Base-by-base conservation (phyloP, 2,113 vertebrate genomes). In the Loxodonta africana region DNA sequence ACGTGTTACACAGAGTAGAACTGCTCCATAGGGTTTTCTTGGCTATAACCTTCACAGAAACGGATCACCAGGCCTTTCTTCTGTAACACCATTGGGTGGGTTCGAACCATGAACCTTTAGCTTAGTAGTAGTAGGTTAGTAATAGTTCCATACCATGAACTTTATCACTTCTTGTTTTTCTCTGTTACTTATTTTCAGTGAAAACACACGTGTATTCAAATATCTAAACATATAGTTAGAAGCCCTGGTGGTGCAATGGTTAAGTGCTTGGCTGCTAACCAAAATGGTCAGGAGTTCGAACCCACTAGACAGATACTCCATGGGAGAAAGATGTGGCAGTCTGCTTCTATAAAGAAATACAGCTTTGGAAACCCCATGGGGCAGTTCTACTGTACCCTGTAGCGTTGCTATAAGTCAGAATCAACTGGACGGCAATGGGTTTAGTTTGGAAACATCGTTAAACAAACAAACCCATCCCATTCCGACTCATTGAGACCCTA, bases 81-180 rank as follows among this genome's bases (percentile, higher is more conserved):
- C 73, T 74, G 37, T 37, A 44, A 37, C 37, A 37, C 73, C 21
- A 8, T 7, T 74, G 37, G 21, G 21, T 74, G 21, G 33, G 28
- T 41, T 74, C 20, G 10, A 74, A 74, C n/a, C 21, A 23, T 37
- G 20, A 74, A 41, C 37, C 73, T 74, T 74, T 41, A 20, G 20
- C 5, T 37, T 73, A 74, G 6, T 14, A 15, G 53, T 57, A 57
- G 53, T 41, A 20, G n/a, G 15, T 37, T 73, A 74, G 6, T 33
- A 69, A 57, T 86, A 94, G 18, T 97, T 85, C 20, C 9, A 74
- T 88, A 57, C 11, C 12, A 81, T 96, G 23, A 83, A 81, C 44
- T 94, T 86, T 84, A 83, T 23, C 92, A 53, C 25, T 95, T 91
- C 51, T 90, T 93, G 46, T 67, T 92, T 86, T 81, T 91, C 90